Conservation (phyloP, 2,113 vertebrate genomes). For the Anoura caudifer region DNA sequence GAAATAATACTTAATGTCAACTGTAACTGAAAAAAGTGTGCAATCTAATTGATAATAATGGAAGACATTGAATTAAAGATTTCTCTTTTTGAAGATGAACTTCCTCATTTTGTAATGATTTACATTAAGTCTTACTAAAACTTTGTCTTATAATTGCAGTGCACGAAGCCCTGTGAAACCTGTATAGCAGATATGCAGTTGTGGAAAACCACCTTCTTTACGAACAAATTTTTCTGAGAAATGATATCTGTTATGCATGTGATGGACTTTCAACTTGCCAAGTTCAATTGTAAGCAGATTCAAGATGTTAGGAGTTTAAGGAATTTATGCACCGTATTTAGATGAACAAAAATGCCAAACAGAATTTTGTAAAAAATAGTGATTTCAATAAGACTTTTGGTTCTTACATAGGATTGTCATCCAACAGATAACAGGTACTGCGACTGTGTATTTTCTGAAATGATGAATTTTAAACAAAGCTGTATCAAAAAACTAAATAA, state of each 20-base stretch:
- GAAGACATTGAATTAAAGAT: constrained; percentile 63
- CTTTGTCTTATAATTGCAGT: constrained; percentile 56
- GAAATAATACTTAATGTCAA: neutral
- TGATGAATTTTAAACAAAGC: neutral
- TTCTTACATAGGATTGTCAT: neutral
- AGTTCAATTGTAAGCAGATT: neutral
- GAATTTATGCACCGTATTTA: constrained; percentile 17
- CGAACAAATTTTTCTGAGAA: neutral
- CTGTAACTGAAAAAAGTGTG: neutral
- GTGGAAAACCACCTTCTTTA: neutral
- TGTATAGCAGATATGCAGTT: neutral
- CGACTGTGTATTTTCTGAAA: neutral
- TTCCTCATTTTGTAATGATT: constrained; percentile 49
- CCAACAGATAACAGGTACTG: neutral
- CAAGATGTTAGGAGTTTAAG: neutral
- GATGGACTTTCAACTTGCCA: neutral
- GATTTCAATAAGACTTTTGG: neutral
- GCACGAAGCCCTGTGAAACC: neutral
- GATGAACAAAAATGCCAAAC: neutral
- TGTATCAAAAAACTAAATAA: neutral
- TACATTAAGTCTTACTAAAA: constrained; percentile 58
- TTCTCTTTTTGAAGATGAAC: constrained; percentile 51
- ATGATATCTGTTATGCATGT: neutral
- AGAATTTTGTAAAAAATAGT: neutral
- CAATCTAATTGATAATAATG: constrained; percentile 47